Evolutionary conservation across 2,888 invertebrate genomes (phyloP), one percentile per base, ranked within the genome.

Genomic region (Monochamus alternatus): DNA sequence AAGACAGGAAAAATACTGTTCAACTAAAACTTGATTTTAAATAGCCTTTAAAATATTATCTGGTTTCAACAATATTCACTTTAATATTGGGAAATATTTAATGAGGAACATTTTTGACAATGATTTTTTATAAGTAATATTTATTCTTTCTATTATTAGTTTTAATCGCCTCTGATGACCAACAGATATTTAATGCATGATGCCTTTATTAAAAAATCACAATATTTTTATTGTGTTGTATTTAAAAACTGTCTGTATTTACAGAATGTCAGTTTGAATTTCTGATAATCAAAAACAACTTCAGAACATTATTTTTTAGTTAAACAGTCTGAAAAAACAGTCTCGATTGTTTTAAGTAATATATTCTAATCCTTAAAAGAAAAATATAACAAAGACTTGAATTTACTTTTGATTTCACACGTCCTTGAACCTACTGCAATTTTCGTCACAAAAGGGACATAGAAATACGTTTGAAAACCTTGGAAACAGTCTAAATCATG

Each of bases 401-500:
- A 22, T 55, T 55, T 55, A 55, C 55, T 55, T 55, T 55, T 55
- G 55, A n/a, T 55, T 55, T 55, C 55, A 55, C 2, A n/a, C 14
- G 14, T 55, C 22, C 22, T n/a, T 55, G 55, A 55, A 5, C 32
- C 31, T 38, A 32, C 32, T 64, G 47, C 64, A 64, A 9, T 44
- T 63, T 59, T 44, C 22, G 8, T 44, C 5, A 63, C 44, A 47
- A 47, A 64, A 64, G 44, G 10, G 30, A 44, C 43, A 3, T 47
- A 30, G 8, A 3, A 8, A 63, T n/a, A 44, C 64, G 7, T 47
- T 47, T 47, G 0, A 10, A 10, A 8, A 64, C 64, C 44, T 30
- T 44, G 64, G 9, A 30, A 64, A 64, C 10, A 64, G 22, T 22
- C 30, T 47, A 47, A 63, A 22, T 44, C 22, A 43, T 22, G 14